Evolutionary conservation across 2,888 invertebrate species (phyloP), one percentile per base, ranked within the genome.

Genomic region (Eupithecia subumbrata): DNA sequence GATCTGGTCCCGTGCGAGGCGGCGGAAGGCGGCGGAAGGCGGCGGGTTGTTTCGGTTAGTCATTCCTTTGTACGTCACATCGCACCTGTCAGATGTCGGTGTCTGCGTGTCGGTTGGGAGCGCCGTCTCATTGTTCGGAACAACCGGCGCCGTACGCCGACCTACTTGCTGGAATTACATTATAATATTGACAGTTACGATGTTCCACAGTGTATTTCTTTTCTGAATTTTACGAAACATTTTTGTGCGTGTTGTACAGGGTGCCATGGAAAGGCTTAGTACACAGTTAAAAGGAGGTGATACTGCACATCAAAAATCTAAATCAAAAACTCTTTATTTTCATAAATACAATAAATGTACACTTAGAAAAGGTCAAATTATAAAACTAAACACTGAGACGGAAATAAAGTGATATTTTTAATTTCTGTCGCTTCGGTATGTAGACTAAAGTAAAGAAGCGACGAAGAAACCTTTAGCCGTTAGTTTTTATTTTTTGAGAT

Each of bases 11-110:
- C 12, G 12, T 25, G 56, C 22, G 60, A 60, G 12, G 12, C 14
- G 12, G 60, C 60, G 60, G 60, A 25, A 60, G 12, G 12, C 14
- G 12, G 60, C 60, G 60, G 60, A 60, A 60, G 25, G 22, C 5
- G 3, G 60, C 25, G 5, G 25, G 60, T 25, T 60, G 60, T 60
- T 60, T 60, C 60, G 60, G 25, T 60, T 60, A 60, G 12, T 60
- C 60, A 25, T 60, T 60, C 60, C 60, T 60, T 60, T 60, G 60
- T 60, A 60, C 25, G 60, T 25, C 25, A 60, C 60, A 25, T 25
- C 12, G 52, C 22, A 60, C 60, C 60, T 60, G 60, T 60, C 60
- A 22, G 25, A 22, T 60, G 60, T 60, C 60, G 5, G 60, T 60
- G 25, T 60, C 60, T 60, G 60, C 25, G 25, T 25, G 14, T 60